These are phyloP conservation scores for Dunckerocampus dactyliophorus DNA, from an alignment of 2,113 vertebrate species.

Conservation along the genomic window DNA sequence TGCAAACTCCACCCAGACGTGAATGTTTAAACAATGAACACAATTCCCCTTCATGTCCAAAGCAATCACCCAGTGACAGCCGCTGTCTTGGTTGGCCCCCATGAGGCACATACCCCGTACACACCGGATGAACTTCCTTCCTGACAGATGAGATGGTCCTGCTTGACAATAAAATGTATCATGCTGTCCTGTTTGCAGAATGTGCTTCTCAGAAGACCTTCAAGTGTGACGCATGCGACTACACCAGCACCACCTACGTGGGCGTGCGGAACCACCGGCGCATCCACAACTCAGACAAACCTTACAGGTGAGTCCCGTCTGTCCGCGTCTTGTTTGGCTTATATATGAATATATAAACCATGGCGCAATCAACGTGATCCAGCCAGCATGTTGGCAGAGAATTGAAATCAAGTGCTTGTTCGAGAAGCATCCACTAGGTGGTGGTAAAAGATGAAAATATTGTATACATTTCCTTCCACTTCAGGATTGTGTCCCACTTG, in stretches of 20 bases:
- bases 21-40: too few species aligned
- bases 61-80: too few species aligned
- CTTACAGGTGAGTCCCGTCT: constrained; percentile 81
- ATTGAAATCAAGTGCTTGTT: not conserved
- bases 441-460: too few species aligned
- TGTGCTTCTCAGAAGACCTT: constrained; percentile 77
- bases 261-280: constrained; percentile 94
- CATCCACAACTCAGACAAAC: constrained; percentile 93
- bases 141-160: not conserved
- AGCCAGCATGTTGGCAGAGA: too few species aligned
- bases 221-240: constrained; percentile 90
- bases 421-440: constrained; percentile 45
- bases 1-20: too few species aligned
- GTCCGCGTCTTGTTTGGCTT: not conserved
- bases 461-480: too few species aligned
- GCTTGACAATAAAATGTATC: not conserved
- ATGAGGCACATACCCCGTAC: too few species aligned
- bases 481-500: too few species aligned
- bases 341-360: too few species aligned
- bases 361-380: too few species aligned
- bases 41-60: too few species aligned
- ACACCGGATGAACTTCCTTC: too few species aligned
- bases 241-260: constrained; percentile 90
- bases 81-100: not conserved
- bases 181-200: constrained; percentile 34